Evolutionary conservation across 2,113 vertebrate species (phyloP).

Genomic region (Microtus pennsylvanicus): DNA sequence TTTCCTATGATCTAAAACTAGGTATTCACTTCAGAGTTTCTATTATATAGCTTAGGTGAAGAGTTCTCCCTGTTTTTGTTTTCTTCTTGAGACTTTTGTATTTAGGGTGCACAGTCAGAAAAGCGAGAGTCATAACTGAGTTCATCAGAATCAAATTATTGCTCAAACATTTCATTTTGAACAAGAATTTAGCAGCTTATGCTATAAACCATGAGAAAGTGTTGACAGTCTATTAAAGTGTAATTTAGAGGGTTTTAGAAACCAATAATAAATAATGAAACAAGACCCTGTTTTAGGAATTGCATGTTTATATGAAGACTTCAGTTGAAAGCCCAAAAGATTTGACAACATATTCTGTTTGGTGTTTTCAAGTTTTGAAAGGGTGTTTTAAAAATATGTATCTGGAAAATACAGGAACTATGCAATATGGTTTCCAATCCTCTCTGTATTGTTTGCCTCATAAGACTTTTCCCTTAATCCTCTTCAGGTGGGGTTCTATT

Average conservation of each 20-base stretch:
- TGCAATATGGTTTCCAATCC: background rate
- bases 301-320: constrained; percentile 1
- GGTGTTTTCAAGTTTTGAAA: constrained; percentile 30
- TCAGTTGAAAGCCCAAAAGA: background rate
- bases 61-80: background rate
- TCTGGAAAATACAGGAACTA: background rate
- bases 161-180: constrained; percentile 51
- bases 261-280: constrained; percentile 38
- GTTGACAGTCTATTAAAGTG: constrained; percentile 39
- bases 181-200: constrained; percentile 14
- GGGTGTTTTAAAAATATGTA: background rate
- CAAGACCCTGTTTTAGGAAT: background rate
- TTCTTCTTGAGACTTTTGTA: background rate
- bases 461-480: background rate
- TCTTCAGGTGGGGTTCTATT: constrained; percentile 1
- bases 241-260: constrained; percentile 30
- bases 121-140: background rate
- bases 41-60: background rate
- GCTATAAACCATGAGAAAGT: constrained; percentile 20
- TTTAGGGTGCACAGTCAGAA: background rate
- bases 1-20: background rate
- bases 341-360: constrained; percentile 13
- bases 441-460: background rate
- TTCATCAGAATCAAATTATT: background rate
- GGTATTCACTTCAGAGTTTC: background rate